Evolutionary conservation across 1,140 invertebrate genomes (phyloP).

Genomic region (Papilio polyxenes): DNA sequence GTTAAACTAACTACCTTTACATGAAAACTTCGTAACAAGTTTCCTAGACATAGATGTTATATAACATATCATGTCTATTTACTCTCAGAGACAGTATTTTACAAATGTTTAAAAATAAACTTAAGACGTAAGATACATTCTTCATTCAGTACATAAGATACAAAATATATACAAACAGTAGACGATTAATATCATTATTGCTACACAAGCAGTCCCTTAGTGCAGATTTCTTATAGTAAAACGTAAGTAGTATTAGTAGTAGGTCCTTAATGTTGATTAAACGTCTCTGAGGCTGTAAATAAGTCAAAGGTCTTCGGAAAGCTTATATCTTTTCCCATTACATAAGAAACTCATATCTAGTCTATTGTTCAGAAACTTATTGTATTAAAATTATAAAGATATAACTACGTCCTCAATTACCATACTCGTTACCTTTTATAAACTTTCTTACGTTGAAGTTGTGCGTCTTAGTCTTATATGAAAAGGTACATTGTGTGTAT

Average conservation of each 20-base stretch:
- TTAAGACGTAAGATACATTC: not conserved
- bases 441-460: not conserved
- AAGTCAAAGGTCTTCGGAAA: not conserved
- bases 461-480: not conserved
- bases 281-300: too few relatives aligned
- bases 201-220: not conserved
- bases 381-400: constrained; percentile 6
- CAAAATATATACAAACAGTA: not conserved
- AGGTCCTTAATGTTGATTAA: not conserved
- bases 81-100: not conserved
- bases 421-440: not conserved
- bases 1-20: not conserved
- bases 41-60: not conserved
- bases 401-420: constrained; percentile 11
- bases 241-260: too few relatives aligned
- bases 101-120: not conserved
- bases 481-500: not conserved
- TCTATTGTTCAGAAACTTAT: not conserved
- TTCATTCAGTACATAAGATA: too few relatives aligned
- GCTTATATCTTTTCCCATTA: not conserved
- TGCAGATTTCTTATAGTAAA: too few relatives aligned
- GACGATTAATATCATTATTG: not conserved
- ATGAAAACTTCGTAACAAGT: not conserved
- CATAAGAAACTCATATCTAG: not conserved
- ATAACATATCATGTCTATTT: not conserved